A percentile compares a stretch with the other conserved stretches of the same genome.
Conservation (phyloP, 2,888 invertebrate species). For the Dicyrtomina minuta region DNA sequence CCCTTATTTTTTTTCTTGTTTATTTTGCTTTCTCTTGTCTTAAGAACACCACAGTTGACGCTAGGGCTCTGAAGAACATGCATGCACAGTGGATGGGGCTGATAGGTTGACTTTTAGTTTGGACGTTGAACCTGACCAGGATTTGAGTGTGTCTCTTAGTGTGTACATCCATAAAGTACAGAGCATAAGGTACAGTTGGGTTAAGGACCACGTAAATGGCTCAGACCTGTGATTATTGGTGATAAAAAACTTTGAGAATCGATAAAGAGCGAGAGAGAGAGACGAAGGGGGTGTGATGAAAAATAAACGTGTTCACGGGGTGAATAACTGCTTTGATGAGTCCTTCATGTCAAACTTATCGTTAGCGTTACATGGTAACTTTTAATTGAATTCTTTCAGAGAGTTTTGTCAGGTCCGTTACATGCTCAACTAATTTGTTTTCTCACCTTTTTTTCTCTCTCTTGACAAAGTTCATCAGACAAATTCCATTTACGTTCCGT, state of each 20-base stretch:
- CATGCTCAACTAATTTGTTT: conserved; percentile 21
- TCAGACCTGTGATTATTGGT: conserved; percentile 1
- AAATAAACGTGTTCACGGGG: conserved; percentile 3
- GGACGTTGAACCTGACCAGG: no score
- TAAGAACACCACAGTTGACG: no score
- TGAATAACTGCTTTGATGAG: conserved; percentile 1
- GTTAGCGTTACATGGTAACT: neutral
- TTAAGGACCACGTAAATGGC: no score
- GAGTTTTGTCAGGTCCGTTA: conserved; percentile 4
- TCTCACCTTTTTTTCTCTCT: conserved; percentile 3
- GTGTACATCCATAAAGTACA: no score
- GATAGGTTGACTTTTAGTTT: no score
- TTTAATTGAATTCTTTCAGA: conserved; percentile 12
- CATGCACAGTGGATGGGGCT: no score
- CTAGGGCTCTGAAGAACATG: no score
- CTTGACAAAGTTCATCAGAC: conserved; percentile 7
- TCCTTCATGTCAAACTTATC: neutral
- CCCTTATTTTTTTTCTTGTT: neutral
- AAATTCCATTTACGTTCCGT: neutral
- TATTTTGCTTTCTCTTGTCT: neutral
- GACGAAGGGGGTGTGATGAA: neutral
- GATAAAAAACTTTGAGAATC: conserved; percentile 11
- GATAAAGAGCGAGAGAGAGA: conserved; percentile 1
- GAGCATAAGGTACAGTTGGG: no score
- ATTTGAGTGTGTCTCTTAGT: no score